Conservation (phyloP, 2,797 vertebrate species). For the Acipenser oxyrinchus region DNA sequence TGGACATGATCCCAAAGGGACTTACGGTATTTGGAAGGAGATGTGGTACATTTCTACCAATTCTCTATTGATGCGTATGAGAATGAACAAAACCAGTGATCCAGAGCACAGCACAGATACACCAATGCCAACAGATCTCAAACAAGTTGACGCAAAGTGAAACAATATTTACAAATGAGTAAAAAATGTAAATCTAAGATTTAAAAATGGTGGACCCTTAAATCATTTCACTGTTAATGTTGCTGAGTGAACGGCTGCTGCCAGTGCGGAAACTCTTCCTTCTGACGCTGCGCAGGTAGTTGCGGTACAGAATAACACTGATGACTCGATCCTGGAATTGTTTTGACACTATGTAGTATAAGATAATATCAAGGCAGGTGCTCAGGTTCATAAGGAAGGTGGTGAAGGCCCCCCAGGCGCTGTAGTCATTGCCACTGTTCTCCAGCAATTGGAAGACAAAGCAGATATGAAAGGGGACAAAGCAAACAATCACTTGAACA, state of each 20-base stretch:
- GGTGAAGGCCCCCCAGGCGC: conserved; percentile 77
- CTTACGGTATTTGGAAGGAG: too few species aligned
- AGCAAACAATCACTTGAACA: conserved; percentile 82
- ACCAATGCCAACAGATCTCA: too few species aligned
- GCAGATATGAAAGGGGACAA: conserved; percentile 85
- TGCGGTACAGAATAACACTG: conserved; percentile 89
- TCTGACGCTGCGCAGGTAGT: conserved; percentile 85
- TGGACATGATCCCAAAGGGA: too few species aligned
- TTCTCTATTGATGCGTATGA: too few species aligned
- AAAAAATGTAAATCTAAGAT: too few species aligned
- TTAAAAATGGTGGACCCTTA: conserved; percentile 35
- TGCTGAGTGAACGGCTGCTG: conserved; percentile 82
- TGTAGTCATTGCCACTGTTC: conserved; percentile 42
- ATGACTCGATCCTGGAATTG: conserved; percentile 95
- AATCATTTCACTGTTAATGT: conserved; percentile 82
- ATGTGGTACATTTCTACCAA: too few species aligned
- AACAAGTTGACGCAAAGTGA: too few species aligned
- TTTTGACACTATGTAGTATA: conserved; percentile 95
- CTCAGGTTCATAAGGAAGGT: conserved; percentile 93
- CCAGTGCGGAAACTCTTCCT: conserved; percentile 77
- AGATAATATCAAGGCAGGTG: conserved; percentile 83
- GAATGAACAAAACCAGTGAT: too few species aligned
- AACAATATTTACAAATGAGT: too few species aligned
- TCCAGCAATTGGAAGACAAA: conserved; percentile 67
- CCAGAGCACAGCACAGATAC: too few species aligned